A percentile compares a stretch with the other conserved stretches of the same genome.
Conservation (phyloP, 2,797 vertebrate species). For the Clamator glandarius region DNA sequence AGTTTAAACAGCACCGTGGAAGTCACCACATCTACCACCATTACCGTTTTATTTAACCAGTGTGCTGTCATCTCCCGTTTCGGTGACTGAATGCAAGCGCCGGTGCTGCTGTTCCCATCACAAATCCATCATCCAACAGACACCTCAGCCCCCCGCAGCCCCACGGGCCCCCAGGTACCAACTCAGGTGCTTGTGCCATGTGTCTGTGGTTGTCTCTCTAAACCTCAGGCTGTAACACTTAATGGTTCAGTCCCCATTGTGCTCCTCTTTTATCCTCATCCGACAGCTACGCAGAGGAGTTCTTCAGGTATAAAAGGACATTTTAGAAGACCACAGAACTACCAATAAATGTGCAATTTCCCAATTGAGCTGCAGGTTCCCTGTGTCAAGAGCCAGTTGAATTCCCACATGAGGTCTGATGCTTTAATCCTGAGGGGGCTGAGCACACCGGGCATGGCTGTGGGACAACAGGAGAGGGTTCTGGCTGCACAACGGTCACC, state of each 20-base stretch:
- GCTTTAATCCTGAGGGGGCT: not conserved
- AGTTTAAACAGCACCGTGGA: not conserved
- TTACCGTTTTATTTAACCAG: not conserved
- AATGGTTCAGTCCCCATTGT: not conserved
- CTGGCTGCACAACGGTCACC: too few species aligned
- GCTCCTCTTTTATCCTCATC: not conserved
- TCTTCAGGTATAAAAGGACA: not conserved
- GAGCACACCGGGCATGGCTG: too few species aligned
- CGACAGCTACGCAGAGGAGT: not conserved
- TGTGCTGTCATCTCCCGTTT: not conserved
- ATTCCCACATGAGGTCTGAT: not conserved
- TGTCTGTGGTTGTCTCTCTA: not conserved
- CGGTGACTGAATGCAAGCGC: not conserved
- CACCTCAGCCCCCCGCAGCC: not conserved
- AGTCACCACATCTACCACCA: not conserved
- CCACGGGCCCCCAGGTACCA: not conserved
- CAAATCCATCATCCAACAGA: not conserved
- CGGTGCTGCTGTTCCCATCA: not conserved
- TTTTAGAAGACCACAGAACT: not conserved
- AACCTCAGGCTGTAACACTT: not conserved
- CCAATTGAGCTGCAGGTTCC: not conserved
- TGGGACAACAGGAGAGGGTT: too few species aligned
- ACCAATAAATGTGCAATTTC: not conserved
- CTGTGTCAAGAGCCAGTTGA: not conserved
- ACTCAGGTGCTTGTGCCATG: not conserved